Evolutionary conservation across 2,113 vertebrate genomes (phyloP).

Genomic region (Lophius piscatorius): DNA sequence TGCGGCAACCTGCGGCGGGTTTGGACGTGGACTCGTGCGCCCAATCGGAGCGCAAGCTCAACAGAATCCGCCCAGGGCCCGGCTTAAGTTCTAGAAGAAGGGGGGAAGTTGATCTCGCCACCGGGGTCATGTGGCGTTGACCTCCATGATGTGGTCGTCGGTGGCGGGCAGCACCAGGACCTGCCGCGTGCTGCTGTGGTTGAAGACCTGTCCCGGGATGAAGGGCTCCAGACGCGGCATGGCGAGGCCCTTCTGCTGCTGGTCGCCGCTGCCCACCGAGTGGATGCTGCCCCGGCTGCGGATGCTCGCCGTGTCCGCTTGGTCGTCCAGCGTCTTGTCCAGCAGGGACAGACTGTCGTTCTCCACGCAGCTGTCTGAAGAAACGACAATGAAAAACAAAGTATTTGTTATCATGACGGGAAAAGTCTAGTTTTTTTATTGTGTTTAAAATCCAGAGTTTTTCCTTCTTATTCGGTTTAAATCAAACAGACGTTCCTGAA

Average conservation of each 20-base stretch:
- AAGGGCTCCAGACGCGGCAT: conserved; percentile 95
- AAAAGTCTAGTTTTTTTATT: no score
- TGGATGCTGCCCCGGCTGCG: conserved; percentile 87
- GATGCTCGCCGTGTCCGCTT: conserved; percentile 87
- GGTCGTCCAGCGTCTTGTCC: conserved; percentile 90
- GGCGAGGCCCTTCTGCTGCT: conserved; percentile 87
- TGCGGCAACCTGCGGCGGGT: conserved; percentile 19
- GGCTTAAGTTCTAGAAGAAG: conserved; percentile 69
- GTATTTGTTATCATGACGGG: neutral
- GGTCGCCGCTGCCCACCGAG: conserved; percentile 83
- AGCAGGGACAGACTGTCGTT: conserved; percentile 93
- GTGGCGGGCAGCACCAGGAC: conserved; percentile 92
- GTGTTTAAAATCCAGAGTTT: no score
- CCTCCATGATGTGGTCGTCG: conserved; percentile 95
- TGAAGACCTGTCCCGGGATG: conserved; percentile 91
- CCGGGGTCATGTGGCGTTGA: conserved; percentile 91
- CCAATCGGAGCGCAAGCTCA: conserved; percentile 33
- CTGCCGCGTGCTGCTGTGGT: conserved; percentile 85
- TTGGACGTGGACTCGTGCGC: conserved; percentile 37
- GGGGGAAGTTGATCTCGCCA: neutral
- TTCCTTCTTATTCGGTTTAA: no score
- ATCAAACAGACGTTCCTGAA: no score
- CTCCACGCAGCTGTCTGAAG: conserved; percentile 93
- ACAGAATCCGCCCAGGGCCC: conserved; percentile 45
- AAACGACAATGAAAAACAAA: neutral